Base-by-base conservation (phyloP, 2,888 invertebrate species). In the Drepanosiphum platanoidis region DNA sequence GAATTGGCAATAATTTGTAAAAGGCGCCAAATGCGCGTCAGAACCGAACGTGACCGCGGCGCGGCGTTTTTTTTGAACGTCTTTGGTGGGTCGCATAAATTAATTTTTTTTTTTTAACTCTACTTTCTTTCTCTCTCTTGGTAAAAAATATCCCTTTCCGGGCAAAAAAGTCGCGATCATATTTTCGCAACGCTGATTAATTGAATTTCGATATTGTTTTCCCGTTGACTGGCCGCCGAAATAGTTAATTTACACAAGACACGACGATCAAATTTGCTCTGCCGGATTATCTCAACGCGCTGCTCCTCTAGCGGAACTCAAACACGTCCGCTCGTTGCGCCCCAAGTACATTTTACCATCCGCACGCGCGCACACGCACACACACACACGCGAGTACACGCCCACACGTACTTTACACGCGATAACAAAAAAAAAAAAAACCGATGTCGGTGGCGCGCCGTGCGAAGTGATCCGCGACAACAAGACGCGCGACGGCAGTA, bases 21-120 rank as follows among this genome's bases (percentile, higher is more conserved):
- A 71, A 74, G 46, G 83, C 83, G 83, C 74, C 83, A 83, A 83
- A 66, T 30, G 27, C 27, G 4, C 46, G 3, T 13, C 30, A 9
- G 39, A 66, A 36, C 32, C 27, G 5, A 18, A 32, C 27, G 22
- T 5, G 52, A 11, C 13, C n/a, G 1, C 9, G 18, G 22, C 34
- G 34, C n/a, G n/a, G n/a, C n/a, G n/a, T n/a, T n/a, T n/a, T n/a
- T 83, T 83, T 83, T 75, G 1, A 83, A 75, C 22, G 46, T 83
- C 83, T 83, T 83, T 83, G 83, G 70, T 52, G 58, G n/a, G 58
- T 61, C n/a, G 52, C 52, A 1, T 9, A 0, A 52, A 11, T 9
- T 15, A n/a, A n/a, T 70, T 34, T 30, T 32, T 64, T 46, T 79
- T 79, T 68, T 22, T 18, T 39, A 3, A 2, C n/a, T 27, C 27